A percentile compares a stretch with the other conserved stretches of the same genome.
These are phyloP conservation scores for Glaucopsyche alexis DNA, from an alignment of 2,888 invertebrate genomes.

Conservation along the genomic window DNA sequence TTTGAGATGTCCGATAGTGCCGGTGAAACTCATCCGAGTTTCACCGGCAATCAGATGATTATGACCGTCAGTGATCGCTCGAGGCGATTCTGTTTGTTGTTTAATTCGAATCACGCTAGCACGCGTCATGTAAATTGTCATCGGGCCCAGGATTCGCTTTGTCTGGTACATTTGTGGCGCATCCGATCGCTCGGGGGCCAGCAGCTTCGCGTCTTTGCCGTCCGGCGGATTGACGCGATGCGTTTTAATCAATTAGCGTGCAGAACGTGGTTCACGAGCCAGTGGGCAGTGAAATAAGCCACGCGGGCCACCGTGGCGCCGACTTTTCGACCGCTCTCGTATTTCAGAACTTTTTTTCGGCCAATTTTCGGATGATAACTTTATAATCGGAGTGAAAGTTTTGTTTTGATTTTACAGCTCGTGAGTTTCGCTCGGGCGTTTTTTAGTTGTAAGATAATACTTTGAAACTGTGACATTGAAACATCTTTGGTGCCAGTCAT, in stretches of 20 bases:
- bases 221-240: conserved; percentile 67
- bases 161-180: conserved; percentile 38
- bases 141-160: not conserved
- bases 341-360: conserved; percentile 60
- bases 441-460: conserved; percentile 25
- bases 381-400: conserved; percentile 60
- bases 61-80: conserved; percentile 35
- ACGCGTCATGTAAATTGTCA: conserved; percentile 21
- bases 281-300: conserved; percentile 75
- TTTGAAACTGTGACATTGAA: conserved; percentile 16
- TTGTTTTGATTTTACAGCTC: conserved; percentile 43
- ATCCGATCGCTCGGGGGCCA: conserved; percentile 39
- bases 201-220: conserved; percentile 52
- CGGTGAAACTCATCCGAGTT: not conserved
- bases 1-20: conserved; percentile 36
- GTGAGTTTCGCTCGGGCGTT: conserved; percentile 36
- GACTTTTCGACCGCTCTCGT: conserved; percentile 59
- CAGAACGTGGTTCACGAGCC: conserved; percentile 65
- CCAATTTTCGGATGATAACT: conserved; percentile 49
- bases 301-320: conserved; percentile 61
- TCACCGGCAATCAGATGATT: conserved; percentile 42
- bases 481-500: not conserved
- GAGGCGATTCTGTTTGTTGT: conserved; percentile 34
- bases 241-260: conserved; percentile 78
- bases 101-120: conserved; percentile 36